Base-by-base conservation (phyloP, 2,113 vertebrate genomes). In the Channa maculata region DNA sequence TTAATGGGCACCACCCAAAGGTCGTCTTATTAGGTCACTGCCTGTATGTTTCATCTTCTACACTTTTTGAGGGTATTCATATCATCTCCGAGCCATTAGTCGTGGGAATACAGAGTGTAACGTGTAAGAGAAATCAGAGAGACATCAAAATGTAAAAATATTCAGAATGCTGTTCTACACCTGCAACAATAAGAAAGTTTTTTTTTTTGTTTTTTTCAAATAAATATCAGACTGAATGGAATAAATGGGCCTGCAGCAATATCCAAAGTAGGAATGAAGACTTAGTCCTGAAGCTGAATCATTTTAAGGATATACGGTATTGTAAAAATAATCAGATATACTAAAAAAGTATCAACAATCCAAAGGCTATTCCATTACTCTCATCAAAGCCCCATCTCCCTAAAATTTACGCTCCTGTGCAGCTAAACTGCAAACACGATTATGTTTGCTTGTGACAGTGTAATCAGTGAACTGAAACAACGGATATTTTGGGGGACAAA, bases 21-120 rank as follows among this genome's bases (percentile, higher is more conserved):
- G 87, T 86, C 89, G 86, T 85, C 82, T 94, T 93, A 86, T 91
- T 93, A 92, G 90, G 92, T 92, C 91, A 90, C 68, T 57, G 83
- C 81, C 80, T 90, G 71, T 72, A 66, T 73, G 79, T 73, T 85
- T 85, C 71, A 88, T 70, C 82, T 53, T 79, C 41, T 51, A 48
- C 44, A 73, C 58, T 70, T 73, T 84, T 57, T 34, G 61, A 83
- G 58, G 15, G 59, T 65, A 71, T 85, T 79, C 60, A 78, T 52
- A 84, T 80, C 81, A 80, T 78, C 82, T 82, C 52, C 24, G 8
- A 45, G 61, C 72, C 61, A 55, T 0, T 39, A 73, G 74, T 86
- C 64, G 68, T 50, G 38, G 6, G 44, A 43, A 73, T 60, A 78
- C 62, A 43, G 13, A 48, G 48, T 9, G 57, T 0, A 52, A 5